These are phyloP conservation scores for Toxotes lorentzi DNA, from an alignment of 2,797 vertebrate species.

Conservation along the genomic window DNA sequence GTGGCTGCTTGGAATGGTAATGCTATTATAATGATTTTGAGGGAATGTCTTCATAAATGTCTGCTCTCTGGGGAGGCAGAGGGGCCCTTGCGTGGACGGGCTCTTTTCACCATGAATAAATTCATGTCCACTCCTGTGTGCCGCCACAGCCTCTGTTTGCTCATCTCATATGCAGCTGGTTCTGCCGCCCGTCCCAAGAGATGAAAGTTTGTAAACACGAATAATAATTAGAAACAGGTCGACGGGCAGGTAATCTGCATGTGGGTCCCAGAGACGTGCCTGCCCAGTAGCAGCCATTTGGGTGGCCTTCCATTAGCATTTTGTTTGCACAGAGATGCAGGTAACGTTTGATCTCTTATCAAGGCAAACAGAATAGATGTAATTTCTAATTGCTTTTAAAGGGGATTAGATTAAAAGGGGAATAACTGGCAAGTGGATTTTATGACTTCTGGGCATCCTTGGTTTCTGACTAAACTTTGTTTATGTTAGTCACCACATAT, in stretches of 20 bases:
- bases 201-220: constrained; percentile 89
- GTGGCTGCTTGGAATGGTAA: constrained; percentile 79
- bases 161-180: constrained; percentile 81
- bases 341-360: constrained; percentile 78
- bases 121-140: constrained; percentile 79
- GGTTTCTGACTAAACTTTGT: constrained; percentile 47
- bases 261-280: constrained; percentile 66
- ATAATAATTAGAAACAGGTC: constrained; percentile 87
- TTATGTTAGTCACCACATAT: constrained; percentile 5
- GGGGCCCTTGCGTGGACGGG: constrained; percentile 58
- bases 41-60: constrained; percentile 87
- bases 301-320: constrained; percentile 78
- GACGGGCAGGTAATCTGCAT: constrained; percentile 87
- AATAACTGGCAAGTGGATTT: constrained; percentile 54
- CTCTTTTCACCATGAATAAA: constrained; percentile 85
- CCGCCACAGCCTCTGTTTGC: constrained; percentile 76
- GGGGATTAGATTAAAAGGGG: constrained; percentile 63
- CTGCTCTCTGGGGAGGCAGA: constrained; percentile 76
- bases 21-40: constrained; percentile 81
- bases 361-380: constrained; percentile 73
- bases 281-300: constrained; percentile 62
- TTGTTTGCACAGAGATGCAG: constrained; percentile 69
- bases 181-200: constrained; percentile 79
- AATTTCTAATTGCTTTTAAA: constrained; percentile 79
- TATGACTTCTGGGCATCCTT: constrained; percentile 48